Conservation (phyloP, 37 sponge, comb jelly and placozoan genomes). For the Petrosia ficiformis region DNA sequence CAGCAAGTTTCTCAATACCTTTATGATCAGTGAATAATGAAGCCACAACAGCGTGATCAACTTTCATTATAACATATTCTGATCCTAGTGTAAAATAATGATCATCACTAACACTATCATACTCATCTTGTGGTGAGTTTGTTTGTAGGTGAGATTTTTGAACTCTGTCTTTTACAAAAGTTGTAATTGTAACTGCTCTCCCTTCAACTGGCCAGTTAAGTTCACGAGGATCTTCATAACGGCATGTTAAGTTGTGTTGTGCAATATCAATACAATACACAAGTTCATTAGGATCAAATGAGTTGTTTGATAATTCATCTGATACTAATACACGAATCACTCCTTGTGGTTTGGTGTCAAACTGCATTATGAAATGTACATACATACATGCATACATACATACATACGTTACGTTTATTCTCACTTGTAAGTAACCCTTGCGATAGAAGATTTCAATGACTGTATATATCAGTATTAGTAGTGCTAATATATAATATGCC, state of each 20-base stretch:
- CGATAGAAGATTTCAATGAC: constrained; percentile 57
- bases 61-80: constrained; percentile 50
- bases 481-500: constrained; percentile 61
- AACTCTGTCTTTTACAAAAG: constrained; percentile 71
- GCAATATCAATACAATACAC: constrained; percentile 28
- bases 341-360: constrained; percentile 80
- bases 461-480: constrained; percentile 62
- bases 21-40: constrained; percentile 37
- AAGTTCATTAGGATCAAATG: constrained; percentile 14
- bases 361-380: constrained; percentile 26
- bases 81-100: constrained; percentile 72
- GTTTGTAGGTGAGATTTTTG: constrained; percentile 24
- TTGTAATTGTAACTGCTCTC: constrained; percentile 73
- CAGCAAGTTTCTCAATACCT: constrained; percentile 55
- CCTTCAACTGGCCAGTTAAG: constrained; percentile 74
- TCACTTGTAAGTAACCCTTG: constrained; percentile 78
- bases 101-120: constrained; percentile 21
- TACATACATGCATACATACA: no score
- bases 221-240: constrained; percentile 68
- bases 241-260: constrained; percentile 46
- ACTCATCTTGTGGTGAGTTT: constrained; percentile 33
- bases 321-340: constrained; percentile 57
- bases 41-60: constrained; percentile 82
- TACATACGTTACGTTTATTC: no score
- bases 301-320: constrained; percentile 33